phyloP scores from a whole-genome alignment of 1,140 invertebrate species.

The Laupala kohalensis region DNA sequence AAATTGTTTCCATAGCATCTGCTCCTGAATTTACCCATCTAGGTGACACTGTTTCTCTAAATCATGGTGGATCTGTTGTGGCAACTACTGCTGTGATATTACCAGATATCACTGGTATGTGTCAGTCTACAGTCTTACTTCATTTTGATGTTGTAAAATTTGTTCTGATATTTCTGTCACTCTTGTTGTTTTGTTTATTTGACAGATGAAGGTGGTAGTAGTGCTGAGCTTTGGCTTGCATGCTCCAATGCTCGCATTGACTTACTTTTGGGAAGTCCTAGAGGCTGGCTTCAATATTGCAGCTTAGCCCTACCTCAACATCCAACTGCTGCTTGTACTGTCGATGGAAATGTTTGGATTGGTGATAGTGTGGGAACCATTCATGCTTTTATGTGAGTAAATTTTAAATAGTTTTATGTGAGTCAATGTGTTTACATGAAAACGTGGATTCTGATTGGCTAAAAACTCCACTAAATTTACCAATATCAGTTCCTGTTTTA shows the following conservation, averaged over 20 bases:
- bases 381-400: conserved; percentile 59
- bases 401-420: no score
- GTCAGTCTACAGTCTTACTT: not conserved
- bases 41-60: conserved; percentile 60
- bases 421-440: no score
- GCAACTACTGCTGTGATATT: conserved; percentile 27
- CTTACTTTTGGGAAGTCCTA: conserved; percentile 41
- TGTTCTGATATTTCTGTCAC: not conserved
- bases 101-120: conserved; percentile 7
- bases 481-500: no score
- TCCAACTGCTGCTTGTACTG: conserved; percentile 34
- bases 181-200: conserved; percentile 8
- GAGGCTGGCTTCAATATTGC: conserved; percentile 40
- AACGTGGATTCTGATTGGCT: no score
- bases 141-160: not conserved
- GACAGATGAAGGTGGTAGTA: conserved; percentile 25
- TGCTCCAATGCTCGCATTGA: conserved; percentile 56
- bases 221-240: conserved; percentile 54
- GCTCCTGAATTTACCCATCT: conserved; percentile 88
- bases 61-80: conserved; percentile 41
- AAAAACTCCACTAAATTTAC: no score
- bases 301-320: conserved; percentile 22
- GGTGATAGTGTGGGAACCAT: conserved; percentile 69
- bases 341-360: conserved; percentile 66
- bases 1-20: conserved; percentile 80